Evolutionary conservation across 2,888 invertebrate genomes (phyloP).

Genomic region (Ametastegia equiseti): DNA sequence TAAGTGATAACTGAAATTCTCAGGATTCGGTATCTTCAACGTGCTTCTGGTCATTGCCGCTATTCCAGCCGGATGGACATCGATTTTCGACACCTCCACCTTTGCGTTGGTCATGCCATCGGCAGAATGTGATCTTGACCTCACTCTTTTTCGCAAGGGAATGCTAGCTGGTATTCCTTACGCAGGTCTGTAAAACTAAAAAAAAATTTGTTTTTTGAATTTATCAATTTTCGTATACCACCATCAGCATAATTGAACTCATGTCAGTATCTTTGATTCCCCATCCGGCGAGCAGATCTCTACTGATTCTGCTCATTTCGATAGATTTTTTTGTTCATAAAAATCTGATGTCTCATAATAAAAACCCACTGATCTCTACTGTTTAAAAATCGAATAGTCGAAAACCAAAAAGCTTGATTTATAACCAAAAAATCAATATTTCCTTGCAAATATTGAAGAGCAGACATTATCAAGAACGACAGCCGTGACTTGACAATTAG

Average conservation of each 20-base stretch:
- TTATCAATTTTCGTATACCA: background rate
- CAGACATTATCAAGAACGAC: too few relatives aligned
- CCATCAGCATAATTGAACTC: background rate
- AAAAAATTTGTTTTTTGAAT: background rate
- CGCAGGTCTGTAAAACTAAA: conserved; percentile 77
- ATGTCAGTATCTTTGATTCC: too few relatives aligned
- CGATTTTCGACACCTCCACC: conserved; percentile 85
- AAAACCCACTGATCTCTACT: too few relatives aligned
- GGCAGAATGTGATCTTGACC: conserved; percentile 85
- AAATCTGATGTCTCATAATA: background rate
- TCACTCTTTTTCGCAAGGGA: conserved; percentile 85
- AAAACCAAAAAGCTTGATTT: too few relatives aligned
- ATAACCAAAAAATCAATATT: too few relatives aligned
- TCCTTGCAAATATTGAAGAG: too few relatives aligned
- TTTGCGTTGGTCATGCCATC: conserved; percentile 86
- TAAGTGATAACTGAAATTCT: background rate
- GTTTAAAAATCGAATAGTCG: too few relatives aligned
- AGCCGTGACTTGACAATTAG: too few relatives aligned
- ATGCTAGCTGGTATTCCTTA: conserved; percentile 85
- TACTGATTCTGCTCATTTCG: background rate
- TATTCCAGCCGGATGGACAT: conserved; percentile 82
- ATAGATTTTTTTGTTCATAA: background rate
- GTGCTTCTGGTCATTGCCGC: conserved; percentile 79
- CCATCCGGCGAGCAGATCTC: background rate
- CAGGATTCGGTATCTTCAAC: conserved; percentile 84